Evolutionary conservation across 2,888 invertebrate genomes (phyloP).

Genomic region (Cyclophora albipunctata): DNA sequence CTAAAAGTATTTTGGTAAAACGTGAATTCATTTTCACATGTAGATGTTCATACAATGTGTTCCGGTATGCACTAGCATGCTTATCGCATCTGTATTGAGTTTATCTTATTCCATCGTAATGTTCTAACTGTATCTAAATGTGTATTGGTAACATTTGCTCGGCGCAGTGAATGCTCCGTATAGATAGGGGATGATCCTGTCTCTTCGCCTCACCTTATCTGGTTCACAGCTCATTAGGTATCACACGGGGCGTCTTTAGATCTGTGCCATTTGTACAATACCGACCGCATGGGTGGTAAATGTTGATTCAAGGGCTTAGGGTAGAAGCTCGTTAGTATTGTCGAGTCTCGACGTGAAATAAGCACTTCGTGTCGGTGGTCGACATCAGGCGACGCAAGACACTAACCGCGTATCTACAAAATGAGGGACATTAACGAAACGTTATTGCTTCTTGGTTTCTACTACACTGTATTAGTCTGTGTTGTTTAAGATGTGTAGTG

Average conservation of each 20-base stretch:
- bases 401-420: slow-evolving; percentile 62
- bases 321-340: slow-evolving; percentile 51
- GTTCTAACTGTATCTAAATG: slow-evolving; percentile 29
- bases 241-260: slow-evolving; percentile 55
- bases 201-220: slow-evolving; percentile 70
- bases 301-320: slow-evolving; percentile 60
- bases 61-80: slow-evolving; percentile 5
- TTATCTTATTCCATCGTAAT: slow-evolving; percentile 29
- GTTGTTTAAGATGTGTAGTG: slow-evolving; percentile 15
- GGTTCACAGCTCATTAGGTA: slow-evolving; percentile 75
- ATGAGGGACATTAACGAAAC: slow-evolving; percentile 68
- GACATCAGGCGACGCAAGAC: slow-evolving; percentile 53
- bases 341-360: slow-evolving; percentile 44
- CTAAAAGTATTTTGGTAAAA: slow-evolving; percentile 17
- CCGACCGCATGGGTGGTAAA: slow-evolving; percentile 57
- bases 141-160: slow-evolving; percentile 35
- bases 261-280: slow-evolving; percentile 70
- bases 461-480: slow-evolving; percentile 63
- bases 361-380: slow-evolving; percentile 42
- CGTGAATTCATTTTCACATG: slow-evolving; percentile 24
- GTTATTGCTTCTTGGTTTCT: slow-evolving; percentile 65
- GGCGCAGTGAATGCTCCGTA: slow-evolving; percentile 48
- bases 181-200: slow-evolving; percentile 63
- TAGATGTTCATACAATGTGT: slow-evolving; percentile 3
- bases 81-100: slow-evolving; percentile 16